Conservation (phyloP, 2,797 vertebrate genomes). For the Picus viridis region DNA sequence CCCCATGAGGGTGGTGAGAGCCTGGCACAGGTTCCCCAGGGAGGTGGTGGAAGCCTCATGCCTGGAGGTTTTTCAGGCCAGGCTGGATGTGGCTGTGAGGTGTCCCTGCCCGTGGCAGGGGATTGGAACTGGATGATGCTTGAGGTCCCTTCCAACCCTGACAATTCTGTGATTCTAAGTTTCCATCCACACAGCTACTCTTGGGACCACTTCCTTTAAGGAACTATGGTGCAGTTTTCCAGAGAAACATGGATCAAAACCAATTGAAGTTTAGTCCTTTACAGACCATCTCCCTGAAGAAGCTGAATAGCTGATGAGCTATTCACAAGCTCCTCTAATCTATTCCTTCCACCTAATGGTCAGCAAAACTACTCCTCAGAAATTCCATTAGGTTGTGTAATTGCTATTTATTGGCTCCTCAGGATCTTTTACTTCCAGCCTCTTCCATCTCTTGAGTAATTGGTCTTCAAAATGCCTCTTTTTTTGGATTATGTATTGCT, state of each 20-base stretch:
- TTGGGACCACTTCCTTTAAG: not conserved
- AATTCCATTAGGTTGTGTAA: constrained; percentile 25
- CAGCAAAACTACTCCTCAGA: constrained; percentile 8
- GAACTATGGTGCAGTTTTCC: not conserved
- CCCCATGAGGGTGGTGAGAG: too few relatives aligned
- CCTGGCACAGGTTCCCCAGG: too few relatives aligned
- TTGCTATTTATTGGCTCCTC: not conserved
- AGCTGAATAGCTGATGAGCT: not conserved
- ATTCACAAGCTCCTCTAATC: not conserved
- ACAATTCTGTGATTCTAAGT: too few relatives aligned
- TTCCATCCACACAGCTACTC: too few relatives aligned
- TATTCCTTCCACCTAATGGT: not conserved
- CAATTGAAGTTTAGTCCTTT: not conserved
- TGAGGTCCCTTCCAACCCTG: too few relatives aligned
- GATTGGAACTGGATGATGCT: too few relatives aligned
- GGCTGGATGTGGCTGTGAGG: too few relatives aligned
- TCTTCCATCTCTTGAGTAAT: not conserved
- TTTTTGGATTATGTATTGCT: constrained; percentile 3
- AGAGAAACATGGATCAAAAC: not conserved
- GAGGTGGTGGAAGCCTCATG: too few relatives aligned
- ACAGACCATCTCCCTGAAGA: not conserved
- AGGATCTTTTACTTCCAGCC: not conserved
- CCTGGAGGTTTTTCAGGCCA: too few relatives aligned
- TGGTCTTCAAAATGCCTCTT: constrained; percentile 7
- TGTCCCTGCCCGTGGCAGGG: too few relatives aligned